Evolutionary conservation across 2,888 invertebrate genomes (phyloP), one percentile per base, ranked within the genome.

Genomic region (Meteorus colon): DNA sequence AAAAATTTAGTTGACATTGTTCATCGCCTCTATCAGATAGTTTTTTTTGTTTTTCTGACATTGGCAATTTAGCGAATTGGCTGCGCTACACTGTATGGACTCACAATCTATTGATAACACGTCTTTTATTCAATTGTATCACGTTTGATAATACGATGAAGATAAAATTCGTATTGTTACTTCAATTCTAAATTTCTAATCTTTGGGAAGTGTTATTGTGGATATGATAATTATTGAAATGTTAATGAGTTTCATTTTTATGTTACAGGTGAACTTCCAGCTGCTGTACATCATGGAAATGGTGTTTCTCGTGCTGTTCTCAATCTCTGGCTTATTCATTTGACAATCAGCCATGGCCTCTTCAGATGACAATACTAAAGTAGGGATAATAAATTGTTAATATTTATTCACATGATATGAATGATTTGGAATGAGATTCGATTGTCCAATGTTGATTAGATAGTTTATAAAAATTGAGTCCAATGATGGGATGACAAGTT

Each of bases 351-450:
- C 82, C 89, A 88, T 83, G 87, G 89, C 73, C 89, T 89, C 83
- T 87, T 88, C 83, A 89, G 89, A 89, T 89, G 89, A 89, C 89
- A 87, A 83, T 89, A 84, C 80, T 89, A 89, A 89, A 88, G 89
- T 88, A 82, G 81, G 74, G 29, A 74, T 37, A 71, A 74, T 34
- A 14, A 27, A 71, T 51, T 73, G 0, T 19, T 16, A n/a, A 5
- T 41, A 37, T 65, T 16, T 63, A n/a, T 63, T 34, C 34, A 4
- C 34, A 63, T 65, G 10, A n/a, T 19, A 55, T 55, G 1, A n/a
- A 48, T 48, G 4, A n/a, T 48, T 55, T 24, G 0, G 10, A 10
- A 55, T 19, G 19, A 19, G 19, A 6, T 3, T 4, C 24, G 6
- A 55, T 55, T 19, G 6, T 55, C 12, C 8, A 10, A 12, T 12